A percentile compares a stretch with the other conserved stretches of the same genome.
These are phyloP conservation scores for Strigamia crassipes DNA, from an alignment of 2,888 invertebrate genomes.

Conservation along the genomic window DNA sequence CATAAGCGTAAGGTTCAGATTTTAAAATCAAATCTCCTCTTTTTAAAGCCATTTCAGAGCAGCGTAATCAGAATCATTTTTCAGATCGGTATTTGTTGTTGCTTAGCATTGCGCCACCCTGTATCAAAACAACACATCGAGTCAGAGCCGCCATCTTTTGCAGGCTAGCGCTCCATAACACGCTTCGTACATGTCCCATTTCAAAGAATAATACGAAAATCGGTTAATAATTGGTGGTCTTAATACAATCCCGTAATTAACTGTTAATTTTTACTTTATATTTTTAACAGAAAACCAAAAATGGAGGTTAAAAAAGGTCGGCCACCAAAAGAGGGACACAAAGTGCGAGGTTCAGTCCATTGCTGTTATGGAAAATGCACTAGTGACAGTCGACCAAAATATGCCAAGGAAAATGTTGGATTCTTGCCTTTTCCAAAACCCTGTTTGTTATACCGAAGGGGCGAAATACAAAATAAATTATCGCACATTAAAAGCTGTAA, in stretches of 20 bases:
- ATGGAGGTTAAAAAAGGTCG: not conserved
- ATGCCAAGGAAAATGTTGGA: not conserved
- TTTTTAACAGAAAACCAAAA: too few species aligned
- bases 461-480: not conserved
- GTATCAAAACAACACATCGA: too few species aligned
- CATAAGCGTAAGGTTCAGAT: slow-evolving; percentile 77
- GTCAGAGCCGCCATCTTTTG: not conserved
- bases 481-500: not conserved
- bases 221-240: too few species aligned
- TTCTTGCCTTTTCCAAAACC: not conserved
- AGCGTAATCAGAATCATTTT: too few species aligned
- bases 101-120: too few species aligned
- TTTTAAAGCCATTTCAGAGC: slow-evolving; percentile 57
- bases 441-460: not conserved
- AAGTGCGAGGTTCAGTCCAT: not conserved
- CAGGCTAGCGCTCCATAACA: too few species aligned
- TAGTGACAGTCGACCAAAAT: not conserved
- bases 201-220: too few species aligned
- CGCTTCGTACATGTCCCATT: too few species aligned
- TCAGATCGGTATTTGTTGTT: too few species aligned
- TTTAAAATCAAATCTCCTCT: slow-evolving; percentile 71
- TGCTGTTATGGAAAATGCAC: not conserved
- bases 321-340: not conserved
- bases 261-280: too few species aligned
- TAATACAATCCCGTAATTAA: too few species aligned